Evolutionary conservation across 2,113 vertebrate species (phyloP).

Genomic region (Salminus brasiliensis): DNA sequence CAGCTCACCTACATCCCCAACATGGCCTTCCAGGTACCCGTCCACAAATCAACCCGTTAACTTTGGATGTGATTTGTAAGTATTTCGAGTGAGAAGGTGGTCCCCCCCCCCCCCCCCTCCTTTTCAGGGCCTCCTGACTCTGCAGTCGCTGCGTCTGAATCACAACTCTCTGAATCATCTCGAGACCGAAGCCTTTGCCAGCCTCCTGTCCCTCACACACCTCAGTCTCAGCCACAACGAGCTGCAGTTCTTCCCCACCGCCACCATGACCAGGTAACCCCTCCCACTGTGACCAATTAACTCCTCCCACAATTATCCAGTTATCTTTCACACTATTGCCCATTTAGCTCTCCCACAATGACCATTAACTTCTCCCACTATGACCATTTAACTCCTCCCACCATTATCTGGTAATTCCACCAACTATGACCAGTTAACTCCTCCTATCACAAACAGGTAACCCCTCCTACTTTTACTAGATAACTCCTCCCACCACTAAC

Average conservation of each 20-base stretch:
- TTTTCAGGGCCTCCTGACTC: slow-evolving; percentile 83
- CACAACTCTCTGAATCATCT: slow-evolving; percentile 88
- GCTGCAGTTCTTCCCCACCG: slow-evolving; percentile 85
- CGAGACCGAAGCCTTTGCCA: slow-evolving; percentile 82
- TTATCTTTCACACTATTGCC: too few relatives aligned
- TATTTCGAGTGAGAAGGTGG: too few relatives aligned
- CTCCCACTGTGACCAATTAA: too few relatives aligned
- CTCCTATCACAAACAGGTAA: too few relatives aligned
- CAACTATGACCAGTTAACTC: slow-evolving; percentile 79
- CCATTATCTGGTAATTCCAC: too few relatives aligned
- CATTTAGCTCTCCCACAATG: slow-evolving; percentile 72
- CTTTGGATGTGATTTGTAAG: too few relatives aligned
- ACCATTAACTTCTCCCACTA: slow-evolving; percentile 87
- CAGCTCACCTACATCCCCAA: slow-evolving; percentile 90
- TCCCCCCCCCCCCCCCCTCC: too few relatives aligned
- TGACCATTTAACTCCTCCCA: slow-evolving; percentile 77
- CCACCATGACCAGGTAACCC: slow-evolving; percentile 81
- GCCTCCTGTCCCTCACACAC: slow-evolving; percentile 81
- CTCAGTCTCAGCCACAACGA: slow-evolving; percentile 92
- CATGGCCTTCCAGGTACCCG: slow-evolving; percentile 87
- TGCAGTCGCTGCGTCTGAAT: slow-evolving; percentile 84
- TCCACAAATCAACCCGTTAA: background rate
- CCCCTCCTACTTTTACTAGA: too few relatives aligned
- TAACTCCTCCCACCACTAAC: slow-evolving; percentile 87
- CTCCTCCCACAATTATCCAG: too few relatives aligned